Percentiles rank a stretch among this genome's conserved stretches.
Conservation (phyloP, 2,797 vertebrate species). For the Acrossocheilus wenchowensis region DNA sequence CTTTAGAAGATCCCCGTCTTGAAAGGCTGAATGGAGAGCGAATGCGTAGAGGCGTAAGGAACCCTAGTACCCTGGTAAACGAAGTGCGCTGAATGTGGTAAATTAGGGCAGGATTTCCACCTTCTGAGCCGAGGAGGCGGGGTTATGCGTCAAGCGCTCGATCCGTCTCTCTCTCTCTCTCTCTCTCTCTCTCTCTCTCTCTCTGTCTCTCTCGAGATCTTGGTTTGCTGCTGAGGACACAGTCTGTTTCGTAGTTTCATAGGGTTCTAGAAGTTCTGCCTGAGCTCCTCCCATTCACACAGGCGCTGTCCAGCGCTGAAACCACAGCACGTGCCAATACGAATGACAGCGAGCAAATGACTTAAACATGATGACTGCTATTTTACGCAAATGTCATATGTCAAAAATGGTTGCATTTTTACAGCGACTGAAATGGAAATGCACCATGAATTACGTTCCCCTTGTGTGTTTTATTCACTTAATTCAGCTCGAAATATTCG, state of each 20-base stretch:
- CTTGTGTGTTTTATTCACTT: neutral
- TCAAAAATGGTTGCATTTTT: neutral
- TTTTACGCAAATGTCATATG: neutral
- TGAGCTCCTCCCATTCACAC: constrained; percentile 72
- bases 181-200: constrained; percentile 52
- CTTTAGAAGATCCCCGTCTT: neutral
- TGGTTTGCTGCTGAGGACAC: neutral
- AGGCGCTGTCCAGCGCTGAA: constrained; percentile 61
- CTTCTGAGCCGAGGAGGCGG: constrained; percentile 69
- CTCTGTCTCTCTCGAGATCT: constrained; percentile 49
- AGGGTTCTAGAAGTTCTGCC: constrained; percentile 42
- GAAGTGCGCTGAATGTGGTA: constrained; percentile 36
- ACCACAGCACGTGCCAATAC: constrained; percentile 41
- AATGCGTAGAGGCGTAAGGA: neutral
- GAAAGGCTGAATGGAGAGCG: neutral
- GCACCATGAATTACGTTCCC: neutral
- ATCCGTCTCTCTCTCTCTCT: constrained; percentile 65
- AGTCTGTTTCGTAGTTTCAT: neutral
- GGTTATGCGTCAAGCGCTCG: constrained; percentile 77
- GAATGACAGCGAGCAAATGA: constrained; percentile 3
- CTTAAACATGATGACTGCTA: neutral
- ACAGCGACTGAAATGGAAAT: neutral
- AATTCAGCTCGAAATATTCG: neutral
- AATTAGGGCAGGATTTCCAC: constrained; percentile 70
- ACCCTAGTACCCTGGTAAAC: constrained; percentile 22